These are phyloP conservation scores for Ancistrus triradiatus DNA, from an alignment of 2,113 vertebrate species.

Conservation along the genomic window DNA sequence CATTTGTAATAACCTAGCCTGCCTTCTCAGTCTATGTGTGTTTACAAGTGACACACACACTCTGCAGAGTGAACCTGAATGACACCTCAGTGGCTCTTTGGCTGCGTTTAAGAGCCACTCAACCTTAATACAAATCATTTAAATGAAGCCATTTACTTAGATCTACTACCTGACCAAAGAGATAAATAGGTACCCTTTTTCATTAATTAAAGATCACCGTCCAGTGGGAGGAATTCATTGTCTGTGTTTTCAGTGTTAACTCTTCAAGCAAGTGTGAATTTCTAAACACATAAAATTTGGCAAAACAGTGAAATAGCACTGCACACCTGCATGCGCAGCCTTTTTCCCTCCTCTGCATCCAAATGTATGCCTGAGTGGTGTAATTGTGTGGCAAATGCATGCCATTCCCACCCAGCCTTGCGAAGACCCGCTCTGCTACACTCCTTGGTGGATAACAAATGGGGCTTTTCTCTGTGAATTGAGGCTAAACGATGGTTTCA, in stretches of 20 bases:
- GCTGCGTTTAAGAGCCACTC: too few species aligned
- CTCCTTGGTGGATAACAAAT: slow-evolving; percentile 73
- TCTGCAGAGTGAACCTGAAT: slow-evolving; percentile 19
- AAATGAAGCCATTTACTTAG: slow-evolving; percentile 20
- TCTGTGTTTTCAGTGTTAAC: too few species aligned
- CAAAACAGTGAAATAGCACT: too few species aligned
- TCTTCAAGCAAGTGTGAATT: too few species aligned
- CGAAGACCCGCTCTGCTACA: slow-evolving; percentile 55
- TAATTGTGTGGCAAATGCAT: slow-evolving; percentile 72
- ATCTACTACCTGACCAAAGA: slow-evolving; percentile 11
- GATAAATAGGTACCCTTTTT: too few species aligned
- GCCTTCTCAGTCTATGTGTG: slow-evolving; percentile 16
- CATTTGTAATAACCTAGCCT: slow-evolving; percentile 20
- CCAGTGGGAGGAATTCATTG: too few species aligned
- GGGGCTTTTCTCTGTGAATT: slow-evolving; percentile 74
- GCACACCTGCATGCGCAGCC: too few species aligned
- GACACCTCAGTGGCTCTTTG: slow-evolving; percentile 33
- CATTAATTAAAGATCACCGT: too few species aligned
- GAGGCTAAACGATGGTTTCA: slow-evolving; percentile 78
- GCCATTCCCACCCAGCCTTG: slow-evolving; percentile 62
- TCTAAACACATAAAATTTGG: too few species aligned
- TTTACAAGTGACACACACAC: slow-evolving; percentile 35
- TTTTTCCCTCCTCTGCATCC: too few species aligned
- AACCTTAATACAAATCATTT: slow-evolving; percentile 40
- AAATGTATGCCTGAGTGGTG: slow-evolving; percentile 59